Base-by-base conservation (phyloP, 2,888 invertebrate genomes). In the Drosophila koepferae region DNA sequence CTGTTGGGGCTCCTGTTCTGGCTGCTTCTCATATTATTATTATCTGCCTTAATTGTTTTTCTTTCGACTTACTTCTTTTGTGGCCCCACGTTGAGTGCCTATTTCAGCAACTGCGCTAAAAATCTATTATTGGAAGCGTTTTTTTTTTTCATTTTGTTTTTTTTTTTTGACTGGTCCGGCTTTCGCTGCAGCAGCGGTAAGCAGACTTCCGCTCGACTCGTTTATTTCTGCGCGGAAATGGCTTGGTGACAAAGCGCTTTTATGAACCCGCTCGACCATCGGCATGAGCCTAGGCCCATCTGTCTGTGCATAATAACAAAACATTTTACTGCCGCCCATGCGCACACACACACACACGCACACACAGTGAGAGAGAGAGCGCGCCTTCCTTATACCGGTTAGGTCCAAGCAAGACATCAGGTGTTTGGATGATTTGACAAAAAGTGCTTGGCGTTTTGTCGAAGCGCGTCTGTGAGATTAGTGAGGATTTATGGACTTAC, bases 401-500 rank as follows among this genome's bases (percentile, higher is more conserved):
- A 72, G 70, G 70, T 72, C 69, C 48, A 58, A 84, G 74, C 62
- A 82, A 89, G 90, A 90, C 89, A 91, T 91, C 91, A 91, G 91
- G 88, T 91, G 91, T 79, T 79, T 88, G 91, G 82, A 82, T 91
- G 91, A 91, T 89, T 91, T 88, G 85, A 81, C 91, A 91, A 80
- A 90, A 90, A 90, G 84, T 80, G 89, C 85, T 81, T 80, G 87
- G 82, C 78, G 77, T 87, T 86, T 86, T 86, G 86, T 82, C 76
- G 81, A 86, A 81, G 74, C 77, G 72, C 82, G 75, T 74, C 78
- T 74, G 76, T 44, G 75, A 89, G 87, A 88, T 88, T 88, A 88
- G 87, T 89, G 82, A 62, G 87, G 87, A 89, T 88, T 89, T 87
- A 88, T 89, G 87, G 87, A 80, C 85, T 89, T 89, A 86, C 77